Conservation (phyloP, 2,888 invertebrate species). For the Ochropacha duplaris region DNA sequence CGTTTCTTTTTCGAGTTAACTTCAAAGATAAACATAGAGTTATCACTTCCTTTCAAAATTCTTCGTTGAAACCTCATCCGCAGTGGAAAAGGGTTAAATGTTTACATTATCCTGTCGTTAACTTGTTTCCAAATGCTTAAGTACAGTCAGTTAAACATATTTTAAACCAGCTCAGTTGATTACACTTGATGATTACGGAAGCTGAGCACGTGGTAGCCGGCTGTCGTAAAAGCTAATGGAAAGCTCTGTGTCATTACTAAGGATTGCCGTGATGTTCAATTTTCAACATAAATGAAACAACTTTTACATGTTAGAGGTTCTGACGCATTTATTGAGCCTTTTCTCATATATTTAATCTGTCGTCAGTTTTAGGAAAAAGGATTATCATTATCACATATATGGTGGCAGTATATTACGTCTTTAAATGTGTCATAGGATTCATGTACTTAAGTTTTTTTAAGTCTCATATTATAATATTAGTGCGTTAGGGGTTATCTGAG, state of each 20-base stretch:
- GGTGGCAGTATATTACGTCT: too few species aligned
- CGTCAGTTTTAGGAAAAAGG: too few species aligned
- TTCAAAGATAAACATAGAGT: constrained; percentile 36
- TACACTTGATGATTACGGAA: constrained; percentile 10
- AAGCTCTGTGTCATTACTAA: constrained; percentile 7
- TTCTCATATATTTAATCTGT: neutral
- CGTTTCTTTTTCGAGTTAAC: constrained; percentile 35
- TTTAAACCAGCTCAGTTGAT: neutral
- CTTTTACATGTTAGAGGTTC: neutral
- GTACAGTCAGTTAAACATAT: constrained; percentile 8
- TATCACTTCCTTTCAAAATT: constrained; percentile 43
- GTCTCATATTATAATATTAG: too few species aligned
- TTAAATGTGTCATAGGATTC: too few species aligned
- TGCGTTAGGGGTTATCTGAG: too few species aligned
- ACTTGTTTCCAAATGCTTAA: constrained; percentile 12
- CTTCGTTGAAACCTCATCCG: constrained; percentile 19
- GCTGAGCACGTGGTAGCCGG: constrained; percentile 11
- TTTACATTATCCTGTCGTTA: constrained; percentile 37
- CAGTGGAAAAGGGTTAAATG: constrained; percentile 38
- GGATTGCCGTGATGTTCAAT: neutral
- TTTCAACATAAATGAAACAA: neutral
- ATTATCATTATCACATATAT: too few species aligned
- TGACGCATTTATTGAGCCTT: neutral
- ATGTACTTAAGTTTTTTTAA: too few species aligned
- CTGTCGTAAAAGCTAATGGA: constrained; percentile 22